Conservation (phyloP, 2,797 vertebrate species). For the Chrysolophus pictus region DNA sequence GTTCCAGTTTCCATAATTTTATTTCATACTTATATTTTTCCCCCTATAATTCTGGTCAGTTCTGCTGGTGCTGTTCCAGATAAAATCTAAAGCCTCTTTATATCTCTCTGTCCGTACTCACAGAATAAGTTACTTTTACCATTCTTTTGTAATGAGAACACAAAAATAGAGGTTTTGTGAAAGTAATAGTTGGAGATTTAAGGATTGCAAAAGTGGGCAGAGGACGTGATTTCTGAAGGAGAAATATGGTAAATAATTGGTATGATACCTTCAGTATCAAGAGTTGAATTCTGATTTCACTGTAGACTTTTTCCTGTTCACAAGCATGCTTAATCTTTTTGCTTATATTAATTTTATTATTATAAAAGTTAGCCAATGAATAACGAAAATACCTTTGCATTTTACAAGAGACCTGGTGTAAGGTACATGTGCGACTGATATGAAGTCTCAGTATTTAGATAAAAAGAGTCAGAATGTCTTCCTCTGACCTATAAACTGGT, state of each 20-base stretch:
- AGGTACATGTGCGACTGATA: background rate
- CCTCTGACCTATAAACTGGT: background rate
- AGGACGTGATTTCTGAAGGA: background rate
- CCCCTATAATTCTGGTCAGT: background rate
- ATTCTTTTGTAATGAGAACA: background rate
- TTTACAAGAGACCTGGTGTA: background rate
- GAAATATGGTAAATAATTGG: background rate
- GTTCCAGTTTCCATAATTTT: background rate
- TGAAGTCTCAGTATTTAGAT: background rate
- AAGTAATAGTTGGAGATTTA: background rate
- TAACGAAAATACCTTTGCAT: background rate
- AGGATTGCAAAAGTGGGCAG: background rate
- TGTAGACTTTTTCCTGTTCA: background rate
- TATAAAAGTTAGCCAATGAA: background rate
- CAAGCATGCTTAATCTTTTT: background rate
- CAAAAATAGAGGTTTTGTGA: background rate
- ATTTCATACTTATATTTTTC: background rate
- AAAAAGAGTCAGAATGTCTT: background rate
- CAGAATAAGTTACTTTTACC: background rate
- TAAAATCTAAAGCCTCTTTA: background rate
- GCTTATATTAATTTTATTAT: background rate
- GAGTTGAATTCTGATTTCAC: background rate
- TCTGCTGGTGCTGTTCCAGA: background rate
- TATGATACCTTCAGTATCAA: background rate
- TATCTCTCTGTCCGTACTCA: background rate